Evolutionary conservation across 2,888 invertebrate genomes (phyloP).

Genomic region (Oscheius sp.): DNA sequence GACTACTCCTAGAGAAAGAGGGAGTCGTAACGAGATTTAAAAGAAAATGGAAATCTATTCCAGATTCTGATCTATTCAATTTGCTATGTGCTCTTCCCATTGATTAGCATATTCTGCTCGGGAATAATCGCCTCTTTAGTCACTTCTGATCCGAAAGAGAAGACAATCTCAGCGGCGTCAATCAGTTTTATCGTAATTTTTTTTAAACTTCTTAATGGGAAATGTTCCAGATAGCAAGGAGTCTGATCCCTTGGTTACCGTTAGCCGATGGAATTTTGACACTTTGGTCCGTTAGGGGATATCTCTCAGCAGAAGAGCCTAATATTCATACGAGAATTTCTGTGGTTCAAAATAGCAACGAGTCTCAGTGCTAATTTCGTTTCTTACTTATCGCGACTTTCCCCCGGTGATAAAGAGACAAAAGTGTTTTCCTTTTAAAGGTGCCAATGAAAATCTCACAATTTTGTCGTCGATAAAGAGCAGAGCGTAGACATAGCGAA

Average conservation of each 20-base stretch:
- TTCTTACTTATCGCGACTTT: not conserved
- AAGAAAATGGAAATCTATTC: too few relatives aligned
- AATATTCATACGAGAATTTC: not conserved
- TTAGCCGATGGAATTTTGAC: conserved; percentile 23
- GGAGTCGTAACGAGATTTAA: too few relatives aligned
- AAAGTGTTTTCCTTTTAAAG: too few relatives aligned
- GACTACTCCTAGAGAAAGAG: not conserved
- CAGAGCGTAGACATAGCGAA: conserved; percentile 31
- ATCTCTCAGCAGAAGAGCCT: not conserved
- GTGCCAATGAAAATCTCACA: conserved; percentile 43
- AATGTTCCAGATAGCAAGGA: not conserved
- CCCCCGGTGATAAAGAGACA: not conserved
- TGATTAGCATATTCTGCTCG: conserved; percentile 20
- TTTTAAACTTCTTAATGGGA: not conserved
- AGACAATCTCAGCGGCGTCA: conserved; percentile 1
- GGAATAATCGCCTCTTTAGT: conserved; percentile 9
- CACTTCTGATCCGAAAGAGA: conserved; percentile 5
- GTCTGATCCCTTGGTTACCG: conserved; percentile 26
- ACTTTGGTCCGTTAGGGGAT: conserved; percentile 23
- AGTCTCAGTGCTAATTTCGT: conserved; percentile 7
- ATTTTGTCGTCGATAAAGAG: conserved; percentile 54
- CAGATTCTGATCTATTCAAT: conserved; percentile 24
- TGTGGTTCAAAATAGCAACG: conserved; percentile 13
- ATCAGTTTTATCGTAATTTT: conserved; percentile 15
- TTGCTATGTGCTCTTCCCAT: conserved; percentile 16